Evolutionary conservation across 2,888 invertebrate species (phyloP).

Genomic region (Campoplex nolae): DNA sequence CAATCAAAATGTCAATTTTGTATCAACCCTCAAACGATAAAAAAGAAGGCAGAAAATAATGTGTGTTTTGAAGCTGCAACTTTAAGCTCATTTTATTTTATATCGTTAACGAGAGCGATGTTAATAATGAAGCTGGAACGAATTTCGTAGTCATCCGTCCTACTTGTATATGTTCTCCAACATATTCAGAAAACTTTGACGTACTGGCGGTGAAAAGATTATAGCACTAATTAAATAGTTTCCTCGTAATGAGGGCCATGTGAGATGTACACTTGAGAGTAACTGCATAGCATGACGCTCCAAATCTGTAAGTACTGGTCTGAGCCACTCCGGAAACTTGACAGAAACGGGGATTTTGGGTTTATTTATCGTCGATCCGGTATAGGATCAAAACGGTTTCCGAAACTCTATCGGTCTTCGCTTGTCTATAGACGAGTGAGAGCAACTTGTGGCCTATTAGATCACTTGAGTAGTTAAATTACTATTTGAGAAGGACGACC

Average conservation of each 20-base stretch:
- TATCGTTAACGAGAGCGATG: neutral
- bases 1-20: neutral
- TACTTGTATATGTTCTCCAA: neutral
- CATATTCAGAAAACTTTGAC: neutral
- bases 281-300: constrained; percentile 28
- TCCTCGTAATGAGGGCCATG: neutral
- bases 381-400: neutral
- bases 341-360: neutral
- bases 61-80: neutral
- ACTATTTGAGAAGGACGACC: neutral
- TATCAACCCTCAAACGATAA: neutral
- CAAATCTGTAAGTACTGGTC: neutral
- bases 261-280: neutral
- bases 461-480: neutral
- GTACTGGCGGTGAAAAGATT: neutral
- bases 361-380: constrained; percentile 6
- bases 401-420: neutral
- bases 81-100: neutral
- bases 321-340: neutral
- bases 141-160: neutral
- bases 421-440: neutral
- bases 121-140: constrained; percentile 1
- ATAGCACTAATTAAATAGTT: constrained; percentile 32
- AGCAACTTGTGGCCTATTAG: neutral
- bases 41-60: neutral